A percentile compares a stretch with the other conserved stretches of the same genome.
These are phyloP conservation scores for Aptenodytes patagonicus DNA, from an alignment of 2,113 vertebrate genomes.

Conservation along the genomic window DNA sequence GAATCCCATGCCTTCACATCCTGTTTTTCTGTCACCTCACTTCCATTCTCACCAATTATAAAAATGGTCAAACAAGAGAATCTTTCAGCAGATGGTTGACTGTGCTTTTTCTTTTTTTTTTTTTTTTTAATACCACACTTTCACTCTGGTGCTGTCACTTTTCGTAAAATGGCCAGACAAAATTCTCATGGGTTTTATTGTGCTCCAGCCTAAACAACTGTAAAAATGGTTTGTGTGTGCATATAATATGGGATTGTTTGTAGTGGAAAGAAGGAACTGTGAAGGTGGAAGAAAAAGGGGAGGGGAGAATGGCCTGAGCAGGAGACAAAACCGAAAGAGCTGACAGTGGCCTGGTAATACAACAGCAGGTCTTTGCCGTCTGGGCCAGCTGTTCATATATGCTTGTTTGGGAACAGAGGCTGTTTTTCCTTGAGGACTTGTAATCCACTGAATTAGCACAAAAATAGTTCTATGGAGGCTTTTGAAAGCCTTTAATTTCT, in stretches of 20 bases:
- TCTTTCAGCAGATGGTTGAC: constrained; percentile 42
- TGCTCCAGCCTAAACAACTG: background rate
- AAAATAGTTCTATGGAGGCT: background rate
- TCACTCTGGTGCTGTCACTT: constrained; percentile 28
- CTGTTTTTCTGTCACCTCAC: constrained; percentile 12
- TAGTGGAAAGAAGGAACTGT: background rate
- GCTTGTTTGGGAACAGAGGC: constrained; percentile 7
- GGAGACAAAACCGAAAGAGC: background rate
- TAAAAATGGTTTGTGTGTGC: background rate
- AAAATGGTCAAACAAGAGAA: constrained; percentile 37
- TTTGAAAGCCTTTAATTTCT: background rate
- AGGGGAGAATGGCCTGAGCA: background rate
- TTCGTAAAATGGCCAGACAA: background rate
- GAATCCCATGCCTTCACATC: constrained; percentile 22
- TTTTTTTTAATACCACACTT: background rate
- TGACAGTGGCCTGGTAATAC: background rate
- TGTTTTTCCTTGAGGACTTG: background rate
- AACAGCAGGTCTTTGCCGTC: background rate
- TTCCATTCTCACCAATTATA: constrained; percentile 22
- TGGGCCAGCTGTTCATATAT: constrained; percentile 33
- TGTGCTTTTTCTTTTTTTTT: background rate
- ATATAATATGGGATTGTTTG: background rate
- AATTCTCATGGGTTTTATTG: background rate
- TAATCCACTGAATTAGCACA: background rate
- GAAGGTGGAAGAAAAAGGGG: background rate